phyloP scores from a whole-genome alignment of 2,888 invertebrate species.

The Pandemis corylana region DNA sequence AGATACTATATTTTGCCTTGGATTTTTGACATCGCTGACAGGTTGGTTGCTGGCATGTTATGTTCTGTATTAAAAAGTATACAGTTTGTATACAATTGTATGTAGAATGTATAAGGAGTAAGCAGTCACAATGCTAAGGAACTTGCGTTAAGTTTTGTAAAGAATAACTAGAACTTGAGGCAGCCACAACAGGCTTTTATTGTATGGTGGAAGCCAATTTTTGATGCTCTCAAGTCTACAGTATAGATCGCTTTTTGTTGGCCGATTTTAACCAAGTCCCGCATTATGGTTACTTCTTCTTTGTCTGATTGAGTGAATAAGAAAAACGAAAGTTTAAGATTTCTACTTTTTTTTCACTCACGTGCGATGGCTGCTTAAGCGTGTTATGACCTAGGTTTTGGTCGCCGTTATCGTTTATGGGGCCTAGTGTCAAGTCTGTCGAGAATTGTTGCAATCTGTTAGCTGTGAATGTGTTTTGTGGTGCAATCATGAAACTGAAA shows the following conservation, averaged over 20 bases:
- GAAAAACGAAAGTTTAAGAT: background rate
- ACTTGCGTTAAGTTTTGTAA: background rate
- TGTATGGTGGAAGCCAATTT: too few relatives aligned
- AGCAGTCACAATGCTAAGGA: background rate
- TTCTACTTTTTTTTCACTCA: background rate
- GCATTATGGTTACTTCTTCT: background rate
- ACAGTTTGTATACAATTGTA: background rate
- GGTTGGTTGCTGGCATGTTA: background rate
- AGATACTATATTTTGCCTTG: background rate
- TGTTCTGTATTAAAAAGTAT: background rate
- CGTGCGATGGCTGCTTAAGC: background rate
- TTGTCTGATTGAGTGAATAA: background rate
- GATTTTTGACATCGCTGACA: background rate
- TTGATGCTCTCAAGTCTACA: too few relatives aligned
- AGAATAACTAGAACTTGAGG: too few relatives aligned
- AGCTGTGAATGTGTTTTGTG: slow-evolving; percentile 46
- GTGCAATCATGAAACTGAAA: slow-evolving; percentile 42
- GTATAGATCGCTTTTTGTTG: background rate
- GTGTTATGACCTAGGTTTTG: background rate
- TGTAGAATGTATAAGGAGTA: background rate
- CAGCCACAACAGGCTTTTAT: too few relatives aligned
- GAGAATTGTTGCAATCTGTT: slow-evolving; percentile 13
- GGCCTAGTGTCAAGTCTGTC: slow-evolving; percentile 11
- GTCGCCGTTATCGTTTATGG: background rate
- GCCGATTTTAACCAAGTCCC: background rate